Conservation (phyloP, 2,113 vertebrate genomes). For the Picathartes gymnocephalus region DNA sequence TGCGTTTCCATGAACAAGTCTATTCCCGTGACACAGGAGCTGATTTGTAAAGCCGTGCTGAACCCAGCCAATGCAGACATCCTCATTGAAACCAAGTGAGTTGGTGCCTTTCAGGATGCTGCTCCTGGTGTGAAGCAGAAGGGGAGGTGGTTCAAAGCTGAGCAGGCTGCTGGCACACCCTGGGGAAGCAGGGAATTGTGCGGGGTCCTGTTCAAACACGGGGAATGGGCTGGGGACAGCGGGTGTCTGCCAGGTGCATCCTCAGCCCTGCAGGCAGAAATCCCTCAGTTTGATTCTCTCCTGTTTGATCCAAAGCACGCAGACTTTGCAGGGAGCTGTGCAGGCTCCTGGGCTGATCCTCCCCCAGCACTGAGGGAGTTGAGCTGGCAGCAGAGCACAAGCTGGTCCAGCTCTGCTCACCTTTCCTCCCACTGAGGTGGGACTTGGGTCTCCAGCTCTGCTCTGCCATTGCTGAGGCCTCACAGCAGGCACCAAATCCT, state of each 20-base stretch:
- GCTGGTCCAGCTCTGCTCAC: neutral
- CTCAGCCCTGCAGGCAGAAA: neutral
- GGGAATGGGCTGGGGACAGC: neutral
- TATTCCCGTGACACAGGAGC: slow-evolving; percentile 96
- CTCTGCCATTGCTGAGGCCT: neutral
- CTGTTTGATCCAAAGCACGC: neutral
- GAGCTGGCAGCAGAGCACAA: neutral
- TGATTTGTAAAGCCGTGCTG: slow-evolving; percentile 95
- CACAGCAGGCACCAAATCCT: neutral
- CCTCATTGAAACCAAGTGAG: slow-evolving; percentile 97
- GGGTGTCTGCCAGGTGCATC: neutral
- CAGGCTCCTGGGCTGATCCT: neutral
- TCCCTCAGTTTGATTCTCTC: neutral
- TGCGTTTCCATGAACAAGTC: slow-evolving; percentile 99
- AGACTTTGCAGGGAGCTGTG: neutral
- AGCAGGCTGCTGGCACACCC: neutral
- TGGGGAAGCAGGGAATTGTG: neutral
- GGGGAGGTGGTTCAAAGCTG: neutral
- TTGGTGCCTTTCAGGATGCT: neutral
- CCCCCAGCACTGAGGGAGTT: neutral
- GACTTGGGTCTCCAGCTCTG: neutral
- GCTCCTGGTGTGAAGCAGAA: neutral
- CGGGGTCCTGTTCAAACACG: neutral
- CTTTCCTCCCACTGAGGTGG: rapidly evolving
- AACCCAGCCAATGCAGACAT: slow-evolving; percentile 93